phyloP scores from a whole-genome alignment of 2,888 invertebrate genomes.

The Coleophora deauratella region DNA sequence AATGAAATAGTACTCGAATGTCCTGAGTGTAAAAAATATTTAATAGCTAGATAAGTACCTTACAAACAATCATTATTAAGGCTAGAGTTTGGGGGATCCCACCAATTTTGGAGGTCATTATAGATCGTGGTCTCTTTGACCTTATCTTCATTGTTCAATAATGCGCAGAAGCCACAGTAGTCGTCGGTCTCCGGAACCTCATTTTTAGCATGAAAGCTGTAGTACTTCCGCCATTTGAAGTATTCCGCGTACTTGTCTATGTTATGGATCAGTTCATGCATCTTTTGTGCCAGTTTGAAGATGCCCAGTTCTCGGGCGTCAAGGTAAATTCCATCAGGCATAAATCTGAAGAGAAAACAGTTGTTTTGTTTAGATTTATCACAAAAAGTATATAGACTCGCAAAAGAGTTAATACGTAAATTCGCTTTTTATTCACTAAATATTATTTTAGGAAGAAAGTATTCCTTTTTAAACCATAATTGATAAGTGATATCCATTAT shows the following conservation, averaged over 20 bases:
- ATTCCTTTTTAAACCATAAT: too few relatives aligned
- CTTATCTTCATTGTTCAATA: constrained; percentile 38
- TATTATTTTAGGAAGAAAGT: too few relatives aligned
- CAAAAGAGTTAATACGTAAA: too few relatives aligned
- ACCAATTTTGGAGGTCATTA: constrained; percentile 42
- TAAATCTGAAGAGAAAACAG: constrained; percentile 42
- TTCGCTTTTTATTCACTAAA: too few relatives aligned
- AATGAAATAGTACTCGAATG: too few relatives aligned
- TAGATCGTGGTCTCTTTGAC: constrained; percentile 32
- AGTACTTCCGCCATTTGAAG: constrained; percentile 55
- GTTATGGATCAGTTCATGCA: constrained; percentile 39
- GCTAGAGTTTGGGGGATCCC: constrained; percentile 29
- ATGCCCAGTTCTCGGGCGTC: constrained; percentile 38
- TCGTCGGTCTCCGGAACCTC: constrained; percentile 44
- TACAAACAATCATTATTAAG: too few relatives aligned
- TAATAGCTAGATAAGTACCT: too few relatives aligned
- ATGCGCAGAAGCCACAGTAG: constrained; percentile 48
- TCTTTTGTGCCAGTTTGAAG: constrained; percentile 34
- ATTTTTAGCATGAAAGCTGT: constrained; percentile 35
- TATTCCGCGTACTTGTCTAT: constrained; percentile 40
- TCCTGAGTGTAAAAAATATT: too few relatives aligned
- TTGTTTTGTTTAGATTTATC: too few relatives aligned
- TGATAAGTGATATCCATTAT: too few relatives aligned
- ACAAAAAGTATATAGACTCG: too few relatives aligned
- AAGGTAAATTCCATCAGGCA: constrained; percentile 52